A percentile compares a stretch with the other conserved stretches of the same genome.
Evolutionary conservation across 2,888 invertebrate species (phyloP).

Genomic region (Holacanthella duospinosa): DNA sequence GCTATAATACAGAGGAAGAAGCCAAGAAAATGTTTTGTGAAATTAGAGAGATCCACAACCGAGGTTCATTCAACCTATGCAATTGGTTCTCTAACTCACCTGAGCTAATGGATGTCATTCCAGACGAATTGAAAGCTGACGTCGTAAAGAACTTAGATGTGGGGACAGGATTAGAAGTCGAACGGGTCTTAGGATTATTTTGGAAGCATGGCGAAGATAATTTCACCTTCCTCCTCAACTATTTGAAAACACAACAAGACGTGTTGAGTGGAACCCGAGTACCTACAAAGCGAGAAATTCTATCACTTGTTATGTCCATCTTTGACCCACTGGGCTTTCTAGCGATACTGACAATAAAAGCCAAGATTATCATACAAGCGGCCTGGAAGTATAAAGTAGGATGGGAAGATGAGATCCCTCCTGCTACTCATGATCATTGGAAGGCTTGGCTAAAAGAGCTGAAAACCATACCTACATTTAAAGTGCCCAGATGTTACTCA

Average conservation of each 20-base stretch:
- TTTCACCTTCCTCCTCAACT: conserved; percentile 14
- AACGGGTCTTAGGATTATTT: conserved; percentile 14
- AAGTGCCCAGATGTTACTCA: conserved; percentile 13
- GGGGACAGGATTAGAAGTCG: not conserved
- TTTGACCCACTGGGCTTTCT: conserved; percentile 39
- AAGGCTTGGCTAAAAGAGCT: conserved; percentile 17
- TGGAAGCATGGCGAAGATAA: conserved; percentile 13
- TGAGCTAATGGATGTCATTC: conserved; percentile 7
- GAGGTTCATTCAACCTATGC: conserved; percentile 4
- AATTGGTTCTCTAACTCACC: conserved; percentile 10
- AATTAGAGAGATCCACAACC: not conserved
- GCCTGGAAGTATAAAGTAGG: conserved; percentile 34
- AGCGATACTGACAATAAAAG: conserved; percentile 27
- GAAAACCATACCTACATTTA: not conserved
- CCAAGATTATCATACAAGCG: conserved; percentile 37
- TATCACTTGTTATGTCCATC: conserved; percentile 30
- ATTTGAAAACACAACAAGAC: not conserved
- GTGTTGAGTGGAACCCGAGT: not conserved
- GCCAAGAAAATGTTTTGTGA: conserved; percentile 12
- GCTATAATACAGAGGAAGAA: conserved; percentile 3
- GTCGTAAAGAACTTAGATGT: not conserved
- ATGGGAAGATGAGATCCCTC: conserved; percentile 36
- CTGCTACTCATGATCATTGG: conserved; percentile 7
- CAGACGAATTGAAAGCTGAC: not conserved
- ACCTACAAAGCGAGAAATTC: conserved; percentile 35